Conservation (phyloP, 2,797 vertebrate species). For the Labeo calbasu region DNA sequence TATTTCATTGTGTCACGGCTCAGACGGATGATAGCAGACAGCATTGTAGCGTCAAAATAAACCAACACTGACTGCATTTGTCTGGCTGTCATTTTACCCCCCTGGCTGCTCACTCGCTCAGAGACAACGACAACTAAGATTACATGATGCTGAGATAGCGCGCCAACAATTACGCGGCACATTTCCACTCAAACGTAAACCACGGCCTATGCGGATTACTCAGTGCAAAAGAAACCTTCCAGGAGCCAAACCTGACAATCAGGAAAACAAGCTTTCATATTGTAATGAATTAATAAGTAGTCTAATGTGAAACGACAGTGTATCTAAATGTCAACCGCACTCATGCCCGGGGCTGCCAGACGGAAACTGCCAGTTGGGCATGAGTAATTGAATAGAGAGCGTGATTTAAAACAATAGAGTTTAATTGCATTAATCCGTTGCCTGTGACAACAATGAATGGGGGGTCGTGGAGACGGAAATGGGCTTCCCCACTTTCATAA, state of each 20-base stretch:
- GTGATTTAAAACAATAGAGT: conserved; percentile 69
- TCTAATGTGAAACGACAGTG: conserved; percentile 58
- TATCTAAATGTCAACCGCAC: conserved; percentile 64
- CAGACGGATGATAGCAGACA: conserved; percentile 45
- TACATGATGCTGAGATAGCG: conserved; percentile 3
- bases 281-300: conserved; percentile 47
- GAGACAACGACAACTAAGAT: conserved; percentile 27
- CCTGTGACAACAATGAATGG: conserved; percentile 68
- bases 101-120: conserved; percentile 2
- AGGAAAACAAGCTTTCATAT: conserved; percentile 39
- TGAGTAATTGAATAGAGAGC: conserved; percentile 67
- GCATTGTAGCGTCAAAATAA: conserved; percentile 42
- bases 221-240: conserved; percentile 3
- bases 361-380: conserved; percentile 65
- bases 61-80: conserved; percentile 33
- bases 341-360: conserved; percentile 63
- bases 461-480: conserved; percentile 51
- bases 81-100: conserved; percentile 26
- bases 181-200: conserved; percentile 14
- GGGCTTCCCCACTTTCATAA: conserved; percentile 62
- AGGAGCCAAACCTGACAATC: conserved; percentile 5
- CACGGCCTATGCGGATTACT: neutral
- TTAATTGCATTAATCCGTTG: conserved; percentile 73
- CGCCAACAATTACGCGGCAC: neutral
- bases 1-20: conserved; percentile 7